Evolutionary conservation across 1,140 invertebrate genomes (phyloP), one percentile per base, ranked within the genome.

Genomic region (Proctacanthus coquilletti): DNA sequence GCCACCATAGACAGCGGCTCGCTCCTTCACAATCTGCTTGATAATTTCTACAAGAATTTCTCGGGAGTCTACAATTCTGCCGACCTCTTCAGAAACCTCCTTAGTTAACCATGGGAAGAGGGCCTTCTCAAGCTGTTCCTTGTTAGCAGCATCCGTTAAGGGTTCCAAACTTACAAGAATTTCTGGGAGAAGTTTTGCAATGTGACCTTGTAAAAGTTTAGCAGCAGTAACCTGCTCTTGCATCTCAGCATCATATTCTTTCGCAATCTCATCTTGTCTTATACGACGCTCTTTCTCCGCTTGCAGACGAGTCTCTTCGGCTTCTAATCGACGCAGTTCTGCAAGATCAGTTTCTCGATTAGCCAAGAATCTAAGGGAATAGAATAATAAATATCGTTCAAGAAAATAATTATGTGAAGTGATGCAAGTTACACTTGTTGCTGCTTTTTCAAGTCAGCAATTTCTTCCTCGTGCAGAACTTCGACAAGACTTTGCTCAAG

Each of bases 61-160:
- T 35, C 77, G 68, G 39, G 80, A 84, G 43, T 79, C 75, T 33
- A 85, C 72, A 56, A 83, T 74, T 32, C 75, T 75, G 29, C 83
- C 73, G 42, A 89, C 69, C 60, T 89, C 80, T 38, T 71, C 64
- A 23, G 77, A 74, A 11, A 91, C 82, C 57, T 85, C 80, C 11
- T 75, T 72, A 60, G 84, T 75, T 41, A 92, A 61, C 85, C 85
- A 91, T n/a, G 84, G 82, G 68, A 88, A 77, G 56, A 88, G 80
- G 31, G 73, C 74, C 47, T 84, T 79, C 50, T 86, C 80, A 0
- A 80, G 64, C 39, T 78, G 75, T 74, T 49, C 48, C 45, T 50
- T 51, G 43, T 56, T 57, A 0, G 46, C 48, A 11, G 50, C 49
- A 47, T 60, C 55, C 21, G 47, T 50, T 21, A 50, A 49, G 15